A percentile compares a stretch with the other conserved stretches of the same genome.
phyloP scores from a whole-genome alignment of 2,113 vertebrate species.

The Megatriorchis doriae region DNA sequence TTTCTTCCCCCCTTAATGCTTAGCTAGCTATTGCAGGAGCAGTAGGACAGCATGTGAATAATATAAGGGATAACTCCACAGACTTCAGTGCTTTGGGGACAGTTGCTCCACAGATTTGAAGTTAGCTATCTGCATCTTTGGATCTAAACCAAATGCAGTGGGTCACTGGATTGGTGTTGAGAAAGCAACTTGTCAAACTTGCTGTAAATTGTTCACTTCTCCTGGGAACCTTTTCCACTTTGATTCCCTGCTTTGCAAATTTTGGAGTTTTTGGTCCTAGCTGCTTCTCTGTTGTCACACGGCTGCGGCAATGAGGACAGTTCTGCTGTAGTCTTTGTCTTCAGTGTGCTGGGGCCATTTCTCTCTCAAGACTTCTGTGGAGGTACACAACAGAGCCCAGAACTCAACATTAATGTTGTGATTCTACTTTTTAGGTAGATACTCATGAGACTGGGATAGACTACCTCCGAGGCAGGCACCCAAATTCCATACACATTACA shows the following conservation, averaged over 20 bases:
- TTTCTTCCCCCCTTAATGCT: background rate
- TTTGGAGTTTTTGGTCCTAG: background rate
- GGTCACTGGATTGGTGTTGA: background rate
- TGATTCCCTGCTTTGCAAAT: background rate
- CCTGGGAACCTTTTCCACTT: background rate
- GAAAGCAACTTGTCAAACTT: background rate
- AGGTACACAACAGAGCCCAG: background rate
- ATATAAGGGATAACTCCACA: background rate
- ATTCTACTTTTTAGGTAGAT: background rate
- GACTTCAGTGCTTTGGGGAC: background rate
- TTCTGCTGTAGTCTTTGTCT: background rate
- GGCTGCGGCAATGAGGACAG: fast-evolving
- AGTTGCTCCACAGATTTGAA: background rate
- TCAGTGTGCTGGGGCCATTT: background rate
- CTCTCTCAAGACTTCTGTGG: background rate
- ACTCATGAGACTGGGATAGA: background rate
- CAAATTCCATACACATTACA: background rate
- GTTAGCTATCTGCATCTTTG: background rate
- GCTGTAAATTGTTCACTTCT: background rate
- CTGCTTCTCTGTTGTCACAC: background rate
- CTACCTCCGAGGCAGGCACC: fast-evolving
- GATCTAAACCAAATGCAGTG: background rate
- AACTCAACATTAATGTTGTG: background rate
- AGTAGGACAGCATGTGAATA: background rate
- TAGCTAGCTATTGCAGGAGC: background rate